Evolutionary conservation across 2,888 invertebrate species (phyloP), one percentile per base, ranked within the genome.

Genomic region (Apamea crenata): DNA sequence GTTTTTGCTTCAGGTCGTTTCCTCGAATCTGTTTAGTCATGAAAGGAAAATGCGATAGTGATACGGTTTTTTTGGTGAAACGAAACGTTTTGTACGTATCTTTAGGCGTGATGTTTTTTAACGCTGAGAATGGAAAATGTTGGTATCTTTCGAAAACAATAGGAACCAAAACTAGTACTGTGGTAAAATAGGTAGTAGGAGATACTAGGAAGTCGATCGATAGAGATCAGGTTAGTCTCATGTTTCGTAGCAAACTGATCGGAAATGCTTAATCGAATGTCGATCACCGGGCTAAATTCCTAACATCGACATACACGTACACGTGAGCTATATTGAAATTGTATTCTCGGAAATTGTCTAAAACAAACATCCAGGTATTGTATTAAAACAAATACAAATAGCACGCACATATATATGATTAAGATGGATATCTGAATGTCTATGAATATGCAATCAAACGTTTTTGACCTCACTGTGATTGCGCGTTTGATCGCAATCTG

Each of bases 11-110:
- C 59, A 44, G 71, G 74, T 88, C 78, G 50, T 75, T 81, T 85
- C 59, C 66, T 36, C 80, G 69, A 86, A 70, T 82, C 78, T 82
- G 78, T 84, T 79, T 77, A 80, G 87, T 82, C 82, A 87, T 77
- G 81, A 66, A 69, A 84, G 72, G 69, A 70, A 78, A 80, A 83
- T 69, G 78, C 65, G 78, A 73, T 83, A 61, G 78, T 84, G 68
- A 84, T 81, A 65, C 65, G 77, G 59, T 75, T 72, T 76, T 78
- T 83, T 80, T 66, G 50, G 61, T 73, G 25, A 63, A 66, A 44
- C 59, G 65, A 65, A 82, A 82, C 77, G 71, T 78, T 81, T 80
- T 70, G 8, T 73, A 29, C 68, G 59, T n/a, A 69, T 65, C n/a
- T 44, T 59, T 25, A 16, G 36, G 25, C 44, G 32, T 44, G 32